phyloP scores from a whole-genome alignment of 2,113 vertebrate genomes.

The Edolisoma coerulescens region DNA sequence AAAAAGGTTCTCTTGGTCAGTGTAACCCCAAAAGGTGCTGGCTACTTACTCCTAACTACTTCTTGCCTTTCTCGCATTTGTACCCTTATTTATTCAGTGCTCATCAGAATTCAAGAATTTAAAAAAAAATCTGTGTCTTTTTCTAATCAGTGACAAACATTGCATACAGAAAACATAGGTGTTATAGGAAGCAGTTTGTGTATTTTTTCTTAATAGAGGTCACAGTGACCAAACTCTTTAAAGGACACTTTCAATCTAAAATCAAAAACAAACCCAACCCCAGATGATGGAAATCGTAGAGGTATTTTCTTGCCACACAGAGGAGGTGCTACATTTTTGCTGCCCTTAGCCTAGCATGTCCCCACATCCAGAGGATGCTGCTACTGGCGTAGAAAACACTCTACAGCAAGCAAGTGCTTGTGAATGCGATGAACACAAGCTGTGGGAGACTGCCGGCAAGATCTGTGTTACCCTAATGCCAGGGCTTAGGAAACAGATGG shows the following conservation, averaged over 20 bases:
- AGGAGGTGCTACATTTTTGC: not conserved
- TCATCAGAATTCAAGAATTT: not conserved
- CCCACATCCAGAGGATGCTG: not conserved
- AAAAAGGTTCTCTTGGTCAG: not conserved
- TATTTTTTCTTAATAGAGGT: not conserved
- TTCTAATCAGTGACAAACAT: not conserved
- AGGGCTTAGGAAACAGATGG: not conserved
- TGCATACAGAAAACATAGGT: not conserved
- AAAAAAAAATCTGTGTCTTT: not conserved
- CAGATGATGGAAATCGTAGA: not conserved
- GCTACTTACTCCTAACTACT: not conserved
- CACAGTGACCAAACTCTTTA: not conserved
- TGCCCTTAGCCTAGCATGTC: not conserved
- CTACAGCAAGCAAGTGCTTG: rapidly evolving
- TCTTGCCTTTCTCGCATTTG: not conserved
- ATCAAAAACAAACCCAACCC: not conserved
- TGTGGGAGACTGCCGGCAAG: not conserved
- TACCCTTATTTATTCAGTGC: not conserved
- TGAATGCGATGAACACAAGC: rapidly evolving
- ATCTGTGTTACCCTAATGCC: not conserved
- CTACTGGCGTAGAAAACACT: not conserved
- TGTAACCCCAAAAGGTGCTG: not conserved
- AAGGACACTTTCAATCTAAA: not conserved
- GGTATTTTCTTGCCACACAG: not conserved
- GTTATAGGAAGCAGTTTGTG: not conserved